These are phyloP conservation scores for Oryzaephilus surinamensis DNA, from an alignment of 1,140 invertebrate genomes.

Conservation along the genomic window DNA sequence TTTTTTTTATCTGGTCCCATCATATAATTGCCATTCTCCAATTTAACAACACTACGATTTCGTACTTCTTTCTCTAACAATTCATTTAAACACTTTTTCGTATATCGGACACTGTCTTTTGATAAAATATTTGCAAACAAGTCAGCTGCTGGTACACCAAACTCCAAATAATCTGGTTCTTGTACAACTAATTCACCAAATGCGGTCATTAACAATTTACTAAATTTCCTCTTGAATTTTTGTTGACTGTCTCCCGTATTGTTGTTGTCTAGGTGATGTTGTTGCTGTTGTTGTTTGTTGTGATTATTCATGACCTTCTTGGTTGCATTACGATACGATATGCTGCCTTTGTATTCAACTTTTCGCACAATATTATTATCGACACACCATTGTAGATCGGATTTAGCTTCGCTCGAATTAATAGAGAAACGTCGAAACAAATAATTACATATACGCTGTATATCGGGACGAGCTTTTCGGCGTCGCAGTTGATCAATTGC, in stretches of 20 bases:
- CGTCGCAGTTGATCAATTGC: constrained; percentile 73
- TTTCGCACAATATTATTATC: constrained; percentile 67
- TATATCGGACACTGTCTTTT: constrained; percentile 50
- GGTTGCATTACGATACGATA: constrained; percentile 72
- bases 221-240: constrained; percentile 31
- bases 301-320: constrained; percentile 51
- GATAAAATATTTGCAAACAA: constrained; percentile 51
- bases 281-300: constrained; percentile 31
- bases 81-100: constrained; percentile 51
- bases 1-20: constrained; percentile 42
- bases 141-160: constrained; percentile 53
- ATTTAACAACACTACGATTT: constrained; percentile 52
- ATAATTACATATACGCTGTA: constrained; percentile 72
- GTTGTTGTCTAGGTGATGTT: background rate
- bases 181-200: constrained; percentile 56
- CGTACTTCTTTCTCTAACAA: constrained; percentile 55
- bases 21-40: constrained; percentile 56
- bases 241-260: constrained; percentile 3
- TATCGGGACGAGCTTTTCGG: constrained; percentile 72
- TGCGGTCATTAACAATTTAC: constrained; percentile 48
- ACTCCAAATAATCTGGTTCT: constrained; percentile 58
- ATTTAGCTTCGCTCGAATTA: constrained; percentile 57
- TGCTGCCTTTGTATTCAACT: constrained; percentile 78
- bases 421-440: constrained; percentile 62
- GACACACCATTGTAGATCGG: constrained; percentile 62